phyloP scores from a whole-genome alignment of 2,113 vertebrate genomes.

The Corythornis vintsioides region DNA sequence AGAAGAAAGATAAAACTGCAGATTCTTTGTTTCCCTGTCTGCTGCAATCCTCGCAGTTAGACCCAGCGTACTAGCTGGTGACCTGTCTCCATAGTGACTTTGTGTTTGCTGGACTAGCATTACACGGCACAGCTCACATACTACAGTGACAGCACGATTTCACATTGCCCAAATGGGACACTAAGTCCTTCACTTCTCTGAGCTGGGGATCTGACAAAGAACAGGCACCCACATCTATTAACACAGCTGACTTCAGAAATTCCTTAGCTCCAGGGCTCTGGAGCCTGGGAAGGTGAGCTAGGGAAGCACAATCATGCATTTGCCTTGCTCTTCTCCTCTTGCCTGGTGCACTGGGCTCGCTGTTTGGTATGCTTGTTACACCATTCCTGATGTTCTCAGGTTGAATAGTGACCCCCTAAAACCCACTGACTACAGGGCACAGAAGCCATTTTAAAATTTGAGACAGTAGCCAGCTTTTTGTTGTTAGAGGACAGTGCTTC shows the following conservation, averaged over 20 bases:
- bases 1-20: neutral
- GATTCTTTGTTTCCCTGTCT: neutral
- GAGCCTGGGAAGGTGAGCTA: neutral
- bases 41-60: neutral
- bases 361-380: neutral
- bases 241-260: slow-evolving; percentile 2
- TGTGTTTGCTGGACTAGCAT: neutral
- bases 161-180: slow-evolving; percentile 28
- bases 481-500: neutral
- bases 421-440: no score
- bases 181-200: neutral
- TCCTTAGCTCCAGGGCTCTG: neutral
- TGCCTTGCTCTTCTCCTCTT: neutral
- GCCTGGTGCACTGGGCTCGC: neutral
- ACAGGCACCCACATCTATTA: neutral
- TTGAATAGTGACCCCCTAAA: neutral
- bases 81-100: neutral
- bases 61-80: neutral
- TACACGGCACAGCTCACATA: neutral
- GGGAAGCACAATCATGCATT: neutral
- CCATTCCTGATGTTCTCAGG: neutral
- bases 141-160: neutral
- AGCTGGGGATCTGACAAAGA: neutral
- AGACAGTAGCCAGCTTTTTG: neutral
- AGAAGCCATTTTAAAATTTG: neutral